Percentiles rank a stretch among this genome's conserved stretches.
These are phyloP conservation scores for Drosophila serrata DNA, from an alignment of 1,140 invertebrate species.

Conservation along the genomic window DNA sequence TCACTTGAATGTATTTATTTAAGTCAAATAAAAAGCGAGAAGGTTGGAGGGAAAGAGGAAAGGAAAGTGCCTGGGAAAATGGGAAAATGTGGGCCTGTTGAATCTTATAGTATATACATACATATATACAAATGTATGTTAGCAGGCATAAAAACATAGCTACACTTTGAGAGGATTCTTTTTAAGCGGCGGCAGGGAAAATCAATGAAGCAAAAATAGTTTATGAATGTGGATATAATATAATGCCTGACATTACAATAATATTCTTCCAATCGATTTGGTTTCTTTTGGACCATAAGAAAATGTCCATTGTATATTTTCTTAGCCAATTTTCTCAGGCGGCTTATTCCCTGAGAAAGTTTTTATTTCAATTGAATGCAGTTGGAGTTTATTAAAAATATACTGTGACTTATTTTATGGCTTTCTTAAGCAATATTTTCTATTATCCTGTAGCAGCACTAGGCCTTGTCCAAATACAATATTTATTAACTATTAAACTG, in stretches of 20 bases:
- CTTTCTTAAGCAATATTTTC: not conserved
- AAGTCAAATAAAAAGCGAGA: conserved; percentile 67
- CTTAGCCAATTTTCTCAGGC: not conserved
- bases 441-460: not conserved
- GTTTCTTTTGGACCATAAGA: conserved; percentile 3
- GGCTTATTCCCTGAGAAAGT: not conserved
- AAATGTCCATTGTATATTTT: conserved; percentile 4
- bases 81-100: conserved; percentile 38
- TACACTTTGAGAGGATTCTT: conserved; percentile 24
- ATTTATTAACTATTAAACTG: not conserved
- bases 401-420: not conserved
- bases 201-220: conserved; percentile 43
- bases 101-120: conserved; percentile 7
- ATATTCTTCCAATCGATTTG: conserved; percentile 51
- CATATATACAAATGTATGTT: not conserved
- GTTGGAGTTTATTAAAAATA: not conserved
- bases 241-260: conserved; percentile 32
- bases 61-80: conserved; percentile 26
- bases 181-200: conserved; percentile 22
- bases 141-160: not conserved
- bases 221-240: conserved; percentile 29
- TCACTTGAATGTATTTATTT: conserved; percentile 73
- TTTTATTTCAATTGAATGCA: not conserved
- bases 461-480: not conserved
- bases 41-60: not conserved